Evolutionary conservation across 1,140 invertebrate species (phyloP).

Genomic region (Rhagoletis zephyria): DNA sequence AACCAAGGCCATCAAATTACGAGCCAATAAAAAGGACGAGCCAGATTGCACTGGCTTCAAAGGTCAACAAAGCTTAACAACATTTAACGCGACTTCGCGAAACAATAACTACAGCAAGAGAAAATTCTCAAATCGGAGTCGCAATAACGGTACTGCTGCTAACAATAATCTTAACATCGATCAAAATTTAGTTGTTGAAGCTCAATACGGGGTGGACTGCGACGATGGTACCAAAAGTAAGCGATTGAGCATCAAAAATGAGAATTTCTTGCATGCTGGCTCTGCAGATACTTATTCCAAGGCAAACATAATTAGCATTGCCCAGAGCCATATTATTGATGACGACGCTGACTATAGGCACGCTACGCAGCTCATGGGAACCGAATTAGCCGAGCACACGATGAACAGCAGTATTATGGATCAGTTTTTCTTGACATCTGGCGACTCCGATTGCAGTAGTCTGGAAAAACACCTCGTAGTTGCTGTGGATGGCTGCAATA

Average conservation of each 20-base stretch:
- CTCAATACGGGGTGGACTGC: neutral
- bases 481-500: neutral
- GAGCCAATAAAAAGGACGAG: neutral
- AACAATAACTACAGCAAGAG: neutral
- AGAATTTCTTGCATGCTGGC: neutral
- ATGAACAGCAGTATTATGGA: neutral
- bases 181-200: neutral
- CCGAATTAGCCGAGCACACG: neutral
- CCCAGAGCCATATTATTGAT: neutral
- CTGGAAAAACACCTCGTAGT: neutral
- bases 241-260: neutral
- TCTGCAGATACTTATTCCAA: neutral
- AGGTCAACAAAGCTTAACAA: neutral
- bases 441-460: neutral
- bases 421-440: slow-evolving; percentile 9
- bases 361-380: neutral
- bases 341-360: neutral
- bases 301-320: neutral
- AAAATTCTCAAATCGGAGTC: neutral
- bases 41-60: neutral
- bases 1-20: neutral
- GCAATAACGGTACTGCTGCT: neutral
- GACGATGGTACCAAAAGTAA: neutral
- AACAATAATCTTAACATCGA: neutral
- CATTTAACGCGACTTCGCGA: neutral